Evolutionary conservation across 2,888 invertebrate genomes (phyloP), one percentile per base, ranked within the genome.

Genomic region (Melinaea marsaeus): DNA sequence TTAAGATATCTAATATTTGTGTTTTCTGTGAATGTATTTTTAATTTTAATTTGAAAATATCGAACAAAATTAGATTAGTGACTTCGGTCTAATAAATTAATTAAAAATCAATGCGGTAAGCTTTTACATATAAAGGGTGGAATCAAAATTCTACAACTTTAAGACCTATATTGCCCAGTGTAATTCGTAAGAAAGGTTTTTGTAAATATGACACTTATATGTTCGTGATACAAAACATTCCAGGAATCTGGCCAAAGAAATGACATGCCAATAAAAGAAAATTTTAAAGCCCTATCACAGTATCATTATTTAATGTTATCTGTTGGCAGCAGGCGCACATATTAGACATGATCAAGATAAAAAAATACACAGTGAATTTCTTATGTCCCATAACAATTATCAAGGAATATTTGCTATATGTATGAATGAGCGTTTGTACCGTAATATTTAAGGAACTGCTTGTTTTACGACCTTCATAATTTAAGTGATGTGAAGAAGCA

Each of bases 371-470:
- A 71, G 77, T 74, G 75, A 71, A 78, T 80, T 77, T 75, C 78
- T 77, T 79, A 79, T 73, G 80, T 77, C 75, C 75, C 77, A 77
- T 82, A 81, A 83, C 80, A 84, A 84, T 82, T 83, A 82, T 83
- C 74, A 72, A 69, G 69, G 64, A 72, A 73, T 70, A 71, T 22
- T 22, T 22, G 71, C 65, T 66, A 69, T 72, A 71, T 74, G 74
- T 72, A 74, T 77, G 77, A 65, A 74, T 65, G 70, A 66, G 68
- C 71, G 73, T 79, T 84, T 85, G 83, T 83, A 80, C 76, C 80
- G 79, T 83, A 80, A 82, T 84, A 84, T 84, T 85, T 85, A 81
- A 85, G 80, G 79, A 79, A 77, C 76, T 76, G 74, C 74, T 77
- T 72, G 75, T 75, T 74, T 69, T 71, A 71, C 61, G 70, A 55